Conservation (phyloP, 2,113 vertebrate species). For the Ciconia stormi region DNA sequence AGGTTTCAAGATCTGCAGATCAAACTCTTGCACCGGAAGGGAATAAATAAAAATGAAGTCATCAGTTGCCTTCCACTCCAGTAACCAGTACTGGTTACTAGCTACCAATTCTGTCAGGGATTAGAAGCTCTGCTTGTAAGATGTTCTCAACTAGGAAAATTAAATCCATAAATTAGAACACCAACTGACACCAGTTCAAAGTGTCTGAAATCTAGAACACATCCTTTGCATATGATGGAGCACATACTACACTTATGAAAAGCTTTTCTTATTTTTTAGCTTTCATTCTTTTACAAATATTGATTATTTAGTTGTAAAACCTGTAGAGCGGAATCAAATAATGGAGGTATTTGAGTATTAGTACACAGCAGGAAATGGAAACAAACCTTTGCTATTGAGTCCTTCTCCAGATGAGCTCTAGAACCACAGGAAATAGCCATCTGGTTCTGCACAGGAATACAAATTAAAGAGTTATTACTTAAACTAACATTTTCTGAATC, state of each 20-base stretch:
- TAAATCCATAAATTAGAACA: background rate
- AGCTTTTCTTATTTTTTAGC: background rate
- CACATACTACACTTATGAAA: background rate
- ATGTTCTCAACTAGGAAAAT: background rate
- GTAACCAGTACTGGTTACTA: background rate
- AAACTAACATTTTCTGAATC: background rate
- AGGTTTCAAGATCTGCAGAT: background rate
- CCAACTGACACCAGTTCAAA: background rate
- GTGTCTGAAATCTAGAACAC: background rate
- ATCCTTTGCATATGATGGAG: background rate
- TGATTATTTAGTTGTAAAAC: background rate
- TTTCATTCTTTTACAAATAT: background rate
- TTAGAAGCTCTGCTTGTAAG: background rate
- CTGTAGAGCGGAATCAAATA: background rate
- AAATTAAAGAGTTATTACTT: background rate
- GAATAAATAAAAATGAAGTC: background rate
- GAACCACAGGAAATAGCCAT: slow-evolving; percentile 98
- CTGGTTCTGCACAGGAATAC: slow-evolving; percentile 75
- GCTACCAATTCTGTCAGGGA: background rate
- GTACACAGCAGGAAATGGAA: background rate
- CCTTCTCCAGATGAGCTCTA: slow-evolving; percentile 91
- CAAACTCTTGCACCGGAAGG: background rate
- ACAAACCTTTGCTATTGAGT: slow-evolving; percentile 90
- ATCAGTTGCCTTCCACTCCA: background rate
- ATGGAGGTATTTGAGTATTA: background rate